Evolutionary conservation across 2,888 invertebrate species (phyloP).

Genomic region (Chaitophorus viminalis): DNA sequence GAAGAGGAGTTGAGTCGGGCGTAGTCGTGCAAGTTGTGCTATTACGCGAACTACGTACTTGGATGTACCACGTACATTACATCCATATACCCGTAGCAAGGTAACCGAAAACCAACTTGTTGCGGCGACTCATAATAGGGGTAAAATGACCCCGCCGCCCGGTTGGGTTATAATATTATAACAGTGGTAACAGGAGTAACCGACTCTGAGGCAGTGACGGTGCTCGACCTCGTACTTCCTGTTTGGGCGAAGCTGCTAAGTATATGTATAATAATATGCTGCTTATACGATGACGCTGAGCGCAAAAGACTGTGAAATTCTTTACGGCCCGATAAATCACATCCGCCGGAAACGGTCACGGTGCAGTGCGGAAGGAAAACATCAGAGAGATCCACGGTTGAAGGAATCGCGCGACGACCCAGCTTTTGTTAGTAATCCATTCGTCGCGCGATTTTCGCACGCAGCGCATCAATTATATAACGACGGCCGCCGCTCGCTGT

Average conservation of each 20-base stretch:
- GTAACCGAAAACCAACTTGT: constrained; percentile 52
- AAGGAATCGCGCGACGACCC: constrained; percentile 27
- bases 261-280: too few relatives aligned
- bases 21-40: not conserved
- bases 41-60: not conserved
- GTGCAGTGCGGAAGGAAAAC: not conserved
- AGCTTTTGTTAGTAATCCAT: constrained; percentile 26
- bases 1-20: not conserved
- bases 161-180: not conserved
- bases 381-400: not conserved
- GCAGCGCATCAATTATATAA: not conserved
- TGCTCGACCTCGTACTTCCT: constrained; percentile 49
- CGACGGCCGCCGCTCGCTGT: too few relatives aligned
- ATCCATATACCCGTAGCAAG: not conserved
- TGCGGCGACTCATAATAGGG: not conserved
- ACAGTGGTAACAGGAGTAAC: not conserved
- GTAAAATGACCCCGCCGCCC: not conserved
- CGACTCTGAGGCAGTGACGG: not conserved
- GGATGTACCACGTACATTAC: too few relatives aligned
- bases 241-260: constrained; percentile 22
- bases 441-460: constrained; percentile 44
- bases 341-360: constrained; percentile 62
- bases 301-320: constrained; percentile 59
- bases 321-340: constrained; percentile 61
- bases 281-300: not conserved